Base-by-base conservation (phyloP, 2,797 vertebrate genomes). In the Setipinna tenuifilis region DNA sequence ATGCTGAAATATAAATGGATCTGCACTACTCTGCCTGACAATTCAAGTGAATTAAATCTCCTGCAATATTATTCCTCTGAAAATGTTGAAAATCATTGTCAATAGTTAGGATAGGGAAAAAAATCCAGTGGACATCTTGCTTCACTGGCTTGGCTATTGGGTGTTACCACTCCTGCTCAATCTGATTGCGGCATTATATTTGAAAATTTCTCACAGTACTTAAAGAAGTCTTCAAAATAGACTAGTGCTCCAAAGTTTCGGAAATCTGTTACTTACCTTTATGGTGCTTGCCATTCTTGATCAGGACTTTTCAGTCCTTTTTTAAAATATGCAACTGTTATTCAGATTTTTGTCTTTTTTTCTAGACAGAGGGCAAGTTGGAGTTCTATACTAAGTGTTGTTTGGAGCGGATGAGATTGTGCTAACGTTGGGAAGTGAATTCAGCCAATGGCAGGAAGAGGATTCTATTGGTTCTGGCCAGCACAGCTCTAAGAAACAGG, bases 381-480 rank as follows among this genome's bases (percentile, higher is more conserved):
- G 88, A 87, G 88, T 88, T 97, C 95, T 86, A 88, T 14, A 54
- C 94, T 94, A 95, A 95, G 93, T 93, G 93, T 95, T 96, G 96
- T 96, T 96, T 96, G 95, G 95, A 97, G 96, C 96, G 96, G 97
- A 97, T 97, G 96, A 97, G 96, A 97, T 96, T 96, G 97, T 97
- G 96, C 96, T 96, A 97, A 96, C 93, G 95, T 95, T 97, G 96
- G 96, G 97, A 97, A 97, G 97, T 97, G 96, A 97, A 97, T 96
- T 97, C 96, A 97, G 95, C 94, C 96, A 96, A 95, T 95, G 95
- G 95, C 96, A 97, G 97, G 97, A 97, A 97, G 96, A 96, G 95
- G 93, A 95, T 97, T 96, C 96, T 97, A 97, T 97, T 97, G 97
- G 96, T 96, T 95, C 96, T 96, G 96, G 95, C 95, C 84, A 92